A percentile compares a stretch with the other conserved stretches of the same genome.
Conservation (phyloP, 2,888 invertebrate genomes). For the Lithosia quadra region DNA sequence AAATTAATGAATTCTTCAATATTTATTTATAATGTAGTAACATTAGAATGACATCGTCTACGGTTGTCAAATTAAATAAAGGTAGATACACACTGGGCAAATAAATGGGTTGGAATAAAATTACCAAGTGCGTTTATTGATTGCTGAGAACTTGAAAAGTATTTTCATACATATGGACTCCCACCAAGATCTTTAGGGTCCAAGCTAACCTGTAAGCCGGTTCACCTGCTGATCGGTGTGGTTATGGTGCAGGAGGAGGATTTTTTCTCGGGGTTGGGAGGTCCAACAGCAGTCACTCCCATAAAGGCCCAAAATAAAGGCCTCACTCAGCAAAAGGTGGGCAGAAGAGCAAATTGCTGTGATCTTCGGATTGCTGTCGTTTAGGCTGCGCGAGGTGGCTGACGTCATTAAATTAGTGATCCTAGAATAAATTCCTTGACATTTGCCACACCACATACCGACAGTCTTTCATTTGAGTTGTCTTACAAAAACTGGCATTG, state of each 20-base stretch:
- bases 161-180: not conserved
- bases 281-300: too few species aligned
- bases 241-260: not conserved
- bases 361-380: too few species aligned
- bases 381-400: too few species aligned
- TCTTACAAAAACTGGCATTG: too few species aligned
- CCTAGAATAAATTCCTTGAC: too few species aligned
- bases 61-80: not conserved
- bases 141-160: not conserved
- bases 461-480: too few species aligned
- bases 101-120: not conserved
- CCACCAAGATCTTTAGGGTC: not conserved
- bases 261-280: not conserved
- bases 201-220: not conserved
- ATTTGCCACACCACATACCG: too few species aligned
- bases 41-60: not conserved
- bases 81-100: not conserved
- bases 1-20: not conserved
- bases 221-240: not conserved
- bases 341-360: too few species aligned
- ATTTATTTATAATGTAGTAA: not conserved
- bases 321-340: too few species aligned
- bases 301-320: too few species aligned
- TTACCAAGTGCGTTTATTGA: not conserved
- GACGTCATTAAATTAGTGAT: too few species aligned